phyloP scores from a whole-genome alignment of 2,888 invertebrate species.

The Drosophila greeni region DNA sequence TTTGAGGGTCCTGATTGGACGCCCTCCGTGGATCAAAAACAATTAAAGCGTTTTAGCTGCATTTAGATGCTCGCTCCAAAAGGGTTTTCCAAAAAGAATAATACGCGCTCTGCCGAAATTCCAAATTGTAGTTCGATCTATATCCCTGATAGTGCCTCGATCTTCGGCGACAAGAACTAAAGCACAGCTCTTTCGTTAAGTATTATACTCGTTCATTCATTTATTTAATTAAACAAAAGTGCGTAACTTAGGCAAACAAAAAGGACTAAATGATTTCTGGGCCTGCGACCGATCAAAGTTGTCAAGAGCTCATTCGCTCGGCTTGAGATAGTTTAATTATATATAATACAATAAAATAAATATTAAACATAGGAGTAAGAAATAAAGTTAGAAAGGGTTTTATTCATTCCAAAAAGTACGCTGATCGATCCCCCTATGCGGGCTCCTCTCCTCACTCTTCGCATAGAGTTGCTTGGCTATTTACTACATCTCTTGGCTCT shows the following conservation, averaged over 20 bases:
- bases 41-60: constrained; percentile 25
- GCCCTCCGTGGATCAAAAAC: constrained; percentile 17
- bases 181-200: constrained; percentile 38
- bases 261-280: constrained; percentile 45
- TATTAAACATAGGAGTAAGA: constrained; percentile 67
- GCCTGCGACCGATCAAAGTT: constrained; percentile 31
- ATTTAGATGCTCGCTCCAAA: constrained; percentile 21
- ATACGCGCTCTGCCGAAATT: constrained; percentile 8
- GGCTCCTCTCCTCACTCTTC: constrained; percentile 6
- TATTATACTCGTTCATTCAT: constrained; percentile 46
- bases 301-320: constrained; percentile 28
- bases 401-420: constrained; percentile 37
- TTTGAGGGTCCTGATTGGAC: constrained; percentile 18
- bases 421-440: constrained; percentile 13
- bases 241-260: constrained; percentile 65
- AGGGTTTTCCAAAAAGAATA: constrained; percentile 17
- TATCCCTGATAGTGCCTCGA: constrained; percentile 30
- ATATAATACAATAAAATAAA: constrained; percentile 72
- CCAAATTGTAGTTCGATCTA: constrained; percentile 19
- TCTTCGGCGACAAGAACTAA: constrained; percentile 19
- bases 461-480: constrained; percentile 28
- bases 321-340: constrained; percentile 66
- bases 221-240: constrained; percentile 68
- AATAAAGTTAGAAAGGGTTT: constrained; percentile 60
- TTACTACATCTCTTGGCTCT: constrained; percentile 52